Percentiles rank a stretch among this genome's conserved stretches.
These are phyloP conservation scores for Drosophila ohnishii DNA, from an alignment of 1,140 invertebrate genomes.

Conservation along the genomic window DNA sequence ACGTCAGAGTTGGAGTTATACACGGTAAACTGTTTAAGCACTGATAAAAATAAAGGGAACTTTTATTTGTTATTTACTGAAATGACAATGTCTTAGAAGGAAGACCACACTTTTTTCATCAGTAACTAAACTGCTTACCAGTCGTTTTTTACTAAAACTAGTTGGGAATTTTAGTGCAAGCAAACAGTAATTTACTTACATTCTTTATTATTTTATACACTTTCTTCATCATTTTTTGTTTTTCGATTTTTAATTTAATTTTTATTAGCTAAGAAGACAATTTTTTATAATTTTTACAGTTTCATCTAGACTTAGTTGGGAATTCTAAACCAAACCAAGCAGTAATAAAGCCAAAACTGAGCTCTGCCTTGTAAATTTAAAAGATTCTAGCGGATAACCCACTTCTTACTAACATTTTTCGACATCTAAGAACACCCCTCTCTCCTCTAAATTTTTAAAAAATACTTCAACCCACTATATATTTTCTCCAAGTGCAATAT, in stretches of 20 bases:
- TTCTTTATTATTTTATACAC: no score
- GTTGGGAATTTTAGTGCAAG: neutral
- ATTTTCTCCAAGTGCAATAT: neutral
- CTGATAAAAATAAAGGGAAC: constrained; percentile 1
- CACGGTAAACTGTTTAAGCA: neutral
- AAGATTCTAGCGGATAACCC: no score
- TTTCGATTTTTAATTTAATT: neutral
- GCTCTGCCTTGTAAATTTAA: no score
- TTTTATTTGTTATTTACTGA: neutral
- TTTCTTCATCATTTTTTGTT: neutral
- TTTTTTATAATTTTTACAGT: no score
- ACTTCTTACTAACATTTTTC: no score
- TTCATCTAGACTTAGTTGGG: neutral
- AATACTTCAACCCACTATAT: neutral
- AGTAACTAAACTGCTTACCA: neutral
- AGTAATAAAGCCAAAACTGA: no score
- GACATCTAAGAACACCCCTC: no score
- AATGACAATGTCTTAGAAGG: neutral
- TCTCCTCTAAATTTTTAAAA: neutral
- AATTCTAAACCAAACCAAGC: neutral
- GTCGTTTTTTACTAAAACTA: neutral
- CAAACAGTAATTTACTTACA: no score
- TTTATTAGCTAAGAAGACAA: no score
- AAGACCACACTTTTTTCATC: neutral
- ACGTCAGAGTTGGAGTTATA: constrained; percentile 15